Evolutionary conservation across 1,140 invertebrate genomes (phyloP).

Genomic region (Drosophila nebulosa): DNA sequence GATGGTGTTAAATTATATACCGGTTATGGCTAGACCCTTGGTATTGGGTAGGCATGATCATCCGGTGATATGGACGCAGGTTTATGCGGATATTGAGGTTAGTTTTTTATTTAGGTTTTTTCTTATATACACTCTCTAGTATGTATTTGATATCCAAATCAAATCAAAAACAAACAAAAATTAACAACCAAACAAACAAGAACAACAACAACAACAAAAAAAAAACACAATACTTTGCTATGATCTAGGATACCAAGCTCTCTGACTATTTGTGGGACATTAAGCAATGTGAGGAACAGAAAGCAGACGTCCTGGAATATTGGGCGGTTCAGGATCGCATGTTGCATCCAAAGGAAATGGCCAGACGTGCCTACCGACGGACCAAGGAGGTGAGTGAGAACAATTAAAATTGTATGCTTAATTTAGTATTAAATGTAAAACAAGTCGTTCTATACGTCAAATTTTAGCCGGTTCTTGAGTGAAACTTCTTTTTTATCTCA

Average conservation of each 20-base stretch:
- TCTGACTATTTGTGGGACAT: slow-evolving; percentile 94
- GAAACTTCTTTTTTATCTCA: too few relatives aligned
- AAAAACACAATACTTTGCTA: slow-evolving; percentile 13
- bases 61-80: slow-evolving; percentile 93
- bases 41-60: slow-evolving; percentile 90
- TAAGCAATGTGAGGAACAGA: slow-evolving; percentile 89
- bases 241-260: slow-evolving; percentile 89
- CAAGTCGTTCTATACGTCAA: too few relatives aligned
- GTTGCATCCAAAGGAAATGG: slow-evolving; percentile 59
- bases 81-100: slow-evolving; percentile 94
- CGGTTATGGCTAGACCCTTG: slow-evolving; percentile 93
- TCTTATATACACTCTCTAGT: background rate
- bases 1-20: slow-evolving; percentile 95
- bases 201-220: slow-evolving; percentile 15
- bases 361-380: slow-evolving; percentile 53
- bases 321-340: slow-evolving; percentile 57
- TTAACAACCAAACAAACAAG: background rate
- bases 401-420: too few relatives aligned
- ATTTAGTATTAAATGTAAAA: too few relatives aligned
- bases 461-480: too few relatives aligned
- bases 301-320: slow-evolving; percentile 82
- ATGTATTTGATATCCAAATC: background rate
- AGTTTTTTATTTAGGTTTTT: slow-evolving; percentile 57
- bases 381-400: slow-evolving; percentile 54
- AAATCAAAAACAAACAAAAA: background rate